Evolutionary conservation across 2,113 vertebrate species (phyloP), one percentile per base, ranked within the genome.

Genomic region (Zosterops japonicus): DNA sequence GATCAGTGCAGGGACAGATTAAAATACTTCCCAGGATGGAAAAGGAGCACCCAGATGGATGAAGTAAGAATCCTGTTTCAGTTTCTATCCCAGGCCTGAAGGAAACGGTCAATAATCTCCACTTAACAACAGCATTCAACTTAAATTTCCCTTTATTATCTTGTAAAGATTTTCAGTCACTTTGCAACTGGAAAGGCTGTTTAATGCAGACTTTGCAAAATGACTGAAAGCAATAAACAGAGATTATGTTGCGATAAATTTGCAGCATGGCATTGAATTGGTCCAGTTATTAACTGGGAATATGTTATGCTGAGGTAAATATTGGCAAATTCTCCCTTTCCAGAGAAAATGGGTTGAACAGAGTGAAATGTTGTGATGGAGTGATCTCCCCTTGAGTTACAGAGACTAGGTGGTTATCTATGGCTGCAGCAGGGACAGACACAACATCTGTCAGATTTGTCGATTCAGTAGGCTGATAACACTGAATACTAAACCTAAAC

Each of bases 241-340:
- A 61, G 17, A 47, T 72, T 39, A 21, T n/a, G 11, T 13, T 33
- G 42, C 0, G 0, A 17, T 50, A 71, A 6, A 0, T 71, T 77
- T 91, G 29, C 27, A 67, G 14, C 27, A 19, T 53, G 39, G 21
- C n/a, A 35, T 39, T 5, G 5, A 44, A 72, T 25, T 11, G 4
- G 47, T 68, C 23, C 31, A 0, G 0, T 77, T 88, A n/a, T 63
- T 63, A 77, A 49, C 64, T 33, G 23, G n/a, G 39, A 63, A 72
- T 5, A 7, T 11, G 20, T 36, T 85, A 49, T 35, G 21, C 21
- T 49, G 47, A 72, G 20, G 44, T 39, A 59, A 74, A 44, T 63
- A 72, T 19, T 22, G 13, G 12, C 65, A 47, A 84, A 77, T 52
- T 41, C 28, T 52, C 36, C 19, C 22, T 14, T 82, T 85, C 20